Conservation (phyloP, 2,797 vertebrate genomes). For the Vultur gryphus region DNA sequence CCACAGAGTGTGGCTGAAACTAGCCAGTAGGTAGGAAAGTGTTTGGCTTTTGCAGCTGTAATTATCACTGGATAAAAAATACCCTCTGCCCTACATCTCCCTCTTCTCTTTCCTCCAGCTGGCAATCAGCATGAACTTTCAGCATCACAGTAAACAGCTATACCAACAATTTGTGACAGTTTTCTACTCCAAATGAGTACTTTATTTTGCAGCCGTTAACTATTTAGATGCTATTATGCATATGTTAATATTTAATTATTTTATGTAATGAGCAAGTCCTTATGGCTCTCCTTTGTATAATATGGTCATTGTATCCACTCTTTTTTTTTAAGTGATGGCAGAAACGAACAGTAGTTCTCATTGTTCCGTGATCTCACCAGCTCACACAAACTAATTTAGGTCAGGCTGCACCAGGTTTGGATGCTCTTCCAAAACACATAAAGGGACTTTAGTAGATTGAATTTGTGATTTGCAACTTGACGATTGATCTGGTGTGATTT, state of each 20-base stretch:
- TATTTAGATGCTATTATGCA: background rate
- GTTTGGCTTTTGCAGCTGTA: background rate
- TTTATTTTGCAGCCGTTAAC: background rate
- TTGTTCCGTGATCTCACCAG: background rate
- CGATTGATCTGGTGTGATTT: background rate
- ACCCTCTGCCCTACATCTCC: background rate
- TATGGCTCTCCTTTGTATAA: background rate
- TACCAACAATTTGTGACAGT: background rate
- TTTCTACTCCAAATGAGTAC: background rate
- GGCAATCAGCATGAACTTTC: background rate
- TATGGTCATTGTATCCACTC: background rate
- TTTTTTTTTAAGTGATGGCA: background rate
- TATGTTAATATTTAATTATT: background rate
- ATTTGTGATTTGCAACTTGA: background rate
- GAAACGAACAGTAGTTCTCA: background rate
- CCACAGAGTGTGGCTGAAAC: background rate
- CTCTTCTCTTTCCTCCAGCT: background rate
- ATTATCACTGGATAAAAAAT: background rate
- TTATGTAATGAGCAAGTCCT: background rate
- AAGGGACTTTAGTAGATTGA: background rate
- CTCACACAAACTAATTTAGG: background rate
- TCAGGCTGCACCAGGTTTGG: background rate
- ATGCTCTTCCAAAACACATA: background rate
- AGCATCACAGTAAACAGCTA: background rate
- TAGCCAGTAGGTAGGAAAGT: background rate